Base-by-base conservation (phyloP, 2,797 vertebrate species). In the Hoplostethus atlanticus region DNA sequence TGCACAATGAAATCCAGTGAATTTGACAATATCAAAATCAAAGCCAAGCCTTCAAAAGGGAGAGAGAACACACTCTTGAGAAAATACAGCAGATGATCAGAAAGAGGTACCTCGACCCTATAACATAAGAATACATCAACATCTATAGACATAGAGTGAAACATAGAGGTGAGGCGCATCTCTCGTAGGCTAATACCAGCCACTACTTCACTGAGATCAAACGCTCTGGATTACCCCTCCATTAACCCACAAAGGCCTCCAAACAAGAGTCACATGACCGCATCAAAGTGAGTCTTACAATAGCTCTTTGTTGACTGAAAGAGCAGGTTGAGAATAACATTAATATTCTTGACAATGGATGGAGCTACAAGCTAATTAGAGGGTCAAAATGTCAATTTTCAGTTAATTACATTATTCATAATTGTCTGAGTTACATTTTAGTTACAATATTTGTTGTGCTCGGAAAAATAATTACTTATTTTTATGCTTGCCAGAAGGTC, bases 241-340 rank as follows among this genome's bases (percentile, higher is more conserved):
- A 91, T 93, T 93, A 91, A 90, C 88, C 89, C 88, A 84, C 87
- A 87, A 88, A 88, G 78, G 81, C 73, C 62, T 77, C 84, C 66
- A 76, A 87, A 89, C 83, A 87, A 80, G 61, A 4, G 68, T 89
- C 91, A 87, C 84, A 83, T 90, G 84, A 82, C 75, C 54, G 81
- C 87, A 91, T 90, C 87, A 93, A 87, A 89, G 91, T 81, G 69
- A 74, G 79, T 81, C 86, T 86, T 77, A 73, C 79, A 87, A 89
- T 76, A 85, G 83, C 81, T 78, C 84, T 82, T 89, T 92, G 87
- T 90, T 79, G 84, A 82, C 68, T 87, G 63, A 88, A 85, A 87
- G 84, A 73, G 80, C 78, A 50, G 66, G 64, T 71, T 28, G 76
- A 73, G 85, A 86, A 91, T 86, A 85, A 89, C 82, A 28, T 44